A percentile compares a stretch with the other conserved stretches of the same genome.
These are phyloP conservation scores for Antidorcas marsupialis DNA, from an alignment of 2,113 vertebrate species.

Conservation along the genomic window DNA sequence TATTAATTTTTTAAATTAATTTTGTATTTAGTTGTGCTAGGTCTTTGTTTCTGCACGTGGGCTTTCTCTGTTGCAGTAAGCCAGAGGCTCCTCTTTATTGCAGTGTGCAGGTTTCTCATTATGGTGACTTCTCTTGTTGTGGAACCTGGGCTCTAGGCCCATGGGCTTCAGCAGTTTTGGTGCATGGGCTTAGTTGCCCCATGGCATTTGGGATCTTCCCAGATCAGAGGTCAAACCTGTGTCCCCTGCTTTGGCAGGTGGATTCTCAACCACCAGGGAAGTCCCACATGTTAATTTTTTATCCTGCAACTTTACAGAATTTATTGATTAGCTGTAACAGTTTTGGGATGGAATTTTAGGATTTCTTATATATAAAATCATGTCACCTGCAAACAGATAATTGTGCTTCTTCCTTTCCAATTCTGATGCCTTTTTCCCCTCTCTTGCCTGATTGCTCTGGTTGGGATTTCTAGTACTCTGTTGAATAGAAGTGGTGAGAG, in stretches of 20 bases:
- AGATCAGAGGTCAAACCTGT: background rate
- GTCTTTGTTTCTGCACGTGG: background rate
- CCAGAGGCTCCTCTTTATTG: background rate
- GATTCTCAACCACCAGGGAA: background rate
- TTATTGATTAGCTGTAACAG: background rate
- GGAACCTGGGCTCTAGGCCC: background rate
- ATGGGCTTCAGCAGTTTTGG: background rate
- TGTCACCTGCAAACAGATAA: background rate
- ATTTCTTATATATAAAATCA: background rate
- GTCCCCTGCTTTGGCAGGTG: background rate
- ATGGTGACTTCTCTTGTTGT: background rate
- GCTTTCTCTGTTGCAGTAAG: background rate
- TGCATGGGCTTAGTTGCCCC: background rate
- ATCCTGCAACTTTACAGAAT: background rate
- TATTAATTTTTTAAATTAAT: background rate
- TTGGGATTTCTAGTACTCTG: background rate
- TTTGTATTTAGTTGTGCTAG: background rate
- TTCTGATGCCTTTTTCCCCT: background rate
- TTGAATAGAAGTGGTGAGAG: background rate
- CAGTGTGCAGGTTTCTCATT: background rate
- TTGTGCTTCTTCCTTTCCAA: background rate
- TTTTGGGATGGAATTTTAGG: background rate
- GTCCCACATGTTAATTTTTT: background rate
- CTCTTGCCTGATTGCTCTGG: background rate
- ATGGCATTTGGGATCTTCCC: background rate